Evolutionary conservation across 2,797 vertebrate species (phyloP), one percentile per base, ranked within the genome.

Genomic region (Molossus alvarezi): DNA sequence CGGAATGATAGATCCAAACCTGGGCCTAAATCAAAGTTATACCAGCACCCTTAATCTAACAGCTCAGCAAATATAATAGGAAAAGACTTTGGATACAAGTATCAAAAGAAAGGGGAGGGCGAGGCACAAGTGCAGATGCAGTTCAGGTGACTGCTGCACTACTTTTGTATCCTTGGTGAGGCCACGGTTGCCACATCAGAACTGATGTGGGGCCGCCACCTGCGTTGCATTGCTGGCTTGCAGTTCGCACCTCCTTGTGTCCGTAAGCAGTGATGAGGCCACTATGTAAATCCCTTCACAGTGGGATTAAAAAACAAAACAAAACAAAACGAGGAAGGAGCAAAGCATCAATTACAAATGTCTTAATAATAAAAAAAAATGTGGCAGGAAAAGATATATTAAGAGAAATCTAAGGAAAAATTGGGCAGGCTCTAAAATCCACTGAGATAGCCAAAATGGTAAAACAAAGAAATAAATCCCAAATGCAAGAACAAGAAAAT

Each of bases 81-180:
- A 88, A 93, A 84, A 83, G 84, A 79, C 58, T 77, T 55, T 51
- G n/a, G 41, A 71, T 23, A 84, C 8, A 94, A 90, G n/a, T 65
- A 23, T 90, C 51, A 55, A 82, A 94, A 85, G 15, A 92, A 81
- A 33, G 29, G 6, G 13, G 29, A 67, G 29, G 29, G 15, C 17
- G n/a, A 17, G 65, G 53, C 53, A 53, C 53, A 53, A 10, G 53
- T 9, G 10, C 53, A 14, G 29, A 18, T 67, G n/a, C 7, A 33
- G n/a, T 67, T 67, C 65, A 18, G n/a, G 29, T 20, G n/a, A 8
- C 65, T 20, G n/a, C 15, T 33, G 65, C 15, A 15, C 65, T 67
- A 33, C 65, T 67, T 67, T 67, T 33, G 65, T 45, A n/a, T 33
- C 4, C n/a, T 20, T 7, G n/a, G 53, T n/a, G n/a, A 67, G n/a